phyloP scores from a whole-genome alignment of 2,797 vertebrate species.

The Brachymystax lenok region DNA sequence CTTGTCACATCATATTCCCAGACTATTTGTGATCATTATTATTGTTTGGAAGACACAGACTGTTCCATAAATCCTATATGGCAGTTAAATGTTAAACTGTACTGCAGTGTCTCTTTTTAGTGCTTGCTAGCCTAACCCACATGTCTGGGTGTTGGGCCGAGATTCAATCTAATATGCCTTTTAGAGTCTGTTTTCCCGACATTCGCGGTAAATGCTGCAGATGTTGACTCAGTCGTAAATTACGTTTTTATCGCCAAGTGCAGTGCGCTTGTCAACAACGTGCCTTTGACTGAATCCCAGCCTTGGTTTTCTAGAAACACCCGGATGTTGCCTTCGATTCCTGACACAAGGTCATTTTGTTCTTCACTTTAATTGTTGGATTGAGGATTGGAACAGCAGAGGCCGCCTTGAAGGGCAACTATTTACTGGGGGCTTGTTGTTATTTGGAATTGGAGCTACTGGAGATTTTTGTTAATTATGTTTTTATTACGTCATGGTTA shows the following conservation, averaged over 20 bases:
- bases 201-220: no score
- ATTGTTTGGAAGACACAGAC: neutral
- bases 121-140: no score
- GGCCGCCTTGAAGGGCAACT: neutral
- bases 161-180: no score
- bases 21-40: conserved; percentile 32
- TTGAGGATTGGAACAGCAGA: neutral
- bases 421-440: neutral
- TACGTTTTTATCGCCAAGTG: no score
- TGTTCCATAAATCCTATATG: conserved; percentile 13
- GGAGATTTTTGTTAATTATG: neutral
- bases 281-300: no score
- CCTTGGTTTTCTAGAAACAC: neutral
- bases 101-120: no score
- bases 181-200: no score
- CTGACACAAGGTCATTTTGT: neutral
- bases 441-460: neutral
- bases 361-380: neutral
- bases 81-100: conserved; percentile 11
- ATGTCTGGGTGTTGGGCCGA: no score
- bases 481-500: neutral
- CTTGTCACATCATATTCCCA: conserved; percentile 27
- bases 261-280: no score
- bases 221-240: no score
- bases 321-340: neutral